A percentile compares a stretch with the other conserved stretches of the same genome.
Evolutionary conservation across 2,113 vertebrate species (phyloP).

Genomic region (Polyodon spathula): DNA sequence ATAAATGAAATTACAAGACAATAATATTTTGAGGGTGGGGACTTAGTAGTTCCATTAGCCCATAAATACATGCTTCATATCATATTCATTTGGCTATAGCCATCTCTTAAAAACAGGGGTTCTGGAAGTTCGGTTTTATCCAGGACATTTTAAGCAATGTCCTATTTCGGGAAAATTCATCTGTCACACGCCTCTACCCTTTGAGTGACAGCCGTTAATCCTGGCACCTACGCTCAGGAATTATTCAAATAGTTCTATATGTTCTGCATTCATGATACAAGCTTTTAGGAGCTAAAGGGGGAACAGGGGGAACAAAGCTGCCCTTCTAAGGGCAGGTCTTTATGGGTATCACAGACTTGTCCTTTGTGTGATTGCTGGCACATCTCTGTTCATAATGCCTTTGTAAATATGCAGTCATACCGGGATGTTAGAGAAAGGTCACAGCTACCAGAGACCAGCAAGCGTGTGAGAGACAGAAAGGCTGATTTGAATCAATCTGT

Average conservation of each 20-base stretch:
- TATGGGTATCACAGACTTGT: background rate
- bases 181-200: slow-evolving; percentile 15
- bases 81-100: no score
- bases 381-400: background rate
- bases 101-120: background rate
- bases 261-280: slow-evolving; percentile 31
- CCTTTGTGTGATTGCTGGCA: background rate
- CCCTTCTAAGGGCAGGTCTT: background rate
- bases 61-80: no score
- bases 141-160: background rate
- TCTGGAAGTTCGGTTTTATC: background rate
- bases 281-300: background rate
- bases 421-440: background rate
- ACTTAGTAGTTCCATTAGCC: background rate
- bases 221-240: slow-evolving; percentile 43
- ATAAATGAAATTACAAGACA: background rate
- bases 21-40: background rate
- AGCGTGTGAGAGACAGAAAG: slow-evolving; percentile 2
- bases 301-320: background rate
- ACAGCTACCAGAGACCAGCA: slow-evolving; percentile 7
- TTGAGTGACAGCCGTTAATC: slow-evolving; percentile 38
- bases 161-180: background rate
- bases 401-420: background rate
- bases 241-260: slow-evolving; percentile 34
- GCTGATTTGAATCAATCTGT: slow-evolving; percentile 21